Evolutionary conservation across 1,140 invertebrate species (phyloP).

Genomic region (Zaprionus taronus): DNA sequence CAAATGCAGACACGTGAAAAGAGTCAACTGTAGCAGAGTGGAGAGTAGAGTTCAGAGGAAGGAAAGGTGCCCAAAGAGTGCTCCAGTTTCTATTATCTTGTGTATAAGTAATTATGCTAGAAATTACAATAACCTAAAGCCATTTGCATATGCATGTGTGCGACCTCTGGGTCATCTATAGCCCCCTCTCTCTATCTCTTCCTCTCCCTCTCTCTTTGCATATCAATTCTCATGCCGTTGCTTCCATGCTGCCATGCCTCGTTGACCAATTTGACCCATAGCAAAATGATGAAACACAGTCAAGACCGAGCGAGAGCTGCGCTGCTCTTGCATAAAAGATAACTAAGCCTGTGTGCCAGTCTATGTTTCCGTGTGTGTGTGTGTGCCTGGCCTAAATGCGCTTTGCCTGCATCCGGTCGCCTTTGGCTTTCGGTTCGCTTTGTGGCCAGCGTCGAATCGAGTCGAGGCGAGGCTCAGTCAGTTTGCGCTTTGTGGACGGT

Average conservation of each 20-base stretch:
- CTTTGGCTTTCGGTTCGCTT: slow-evolving; percentile 35
- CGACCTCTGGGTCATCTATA: slow-evolving; percentile 15
- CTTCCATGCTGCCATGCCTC: slow-evolving; percentile 20
- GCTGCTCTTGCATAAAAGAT: slow-evolving; percentile 10
- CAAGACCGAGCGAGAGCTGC: background rate
- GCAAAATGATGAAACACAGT: background rate
- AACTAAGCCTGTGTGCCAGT: background rate
- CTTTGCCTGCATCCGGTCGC: slow-evolving; percentile 36
- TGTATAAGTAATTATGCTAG: slow-evolving; percentile 75
- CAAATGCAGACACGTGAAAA: slow-evolving; percentile 48
- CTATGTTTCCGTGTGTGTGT: slow-evolving; percentile 17
- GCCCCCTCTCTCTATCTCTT: background rate
- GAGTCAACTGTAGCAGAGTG: background rate
- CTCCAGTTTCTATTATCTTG: slow-evolving; percentile 62
- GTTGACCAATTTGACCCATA: slow-evolving; percentile 24
- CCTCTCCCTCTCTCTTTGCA: slow-evolving; percentile 1
- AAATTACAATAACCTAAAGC: slow-evolving; percentile 67
- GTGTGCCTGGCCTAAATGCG: slow-evolving; percentile 31
- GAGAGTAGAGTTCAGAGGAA: background rate
- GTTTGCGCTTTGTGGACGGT: slow-evolving; percentile 26
- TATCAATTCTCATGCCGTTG: slow-evolving; percentile 33
- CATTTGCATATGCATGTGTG: slow-evolving; percentile 59
- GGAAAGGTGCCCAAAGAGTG: background rate
- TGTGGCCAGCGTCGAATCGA: slow-evolving; percentile 11
- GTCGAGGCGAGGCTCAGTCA: slow-evolving; percentile 10